phyloP scores from a whole-genome alignment of 2,113 vertebrate species.

The Rhadina sibilatrix region DNA sequence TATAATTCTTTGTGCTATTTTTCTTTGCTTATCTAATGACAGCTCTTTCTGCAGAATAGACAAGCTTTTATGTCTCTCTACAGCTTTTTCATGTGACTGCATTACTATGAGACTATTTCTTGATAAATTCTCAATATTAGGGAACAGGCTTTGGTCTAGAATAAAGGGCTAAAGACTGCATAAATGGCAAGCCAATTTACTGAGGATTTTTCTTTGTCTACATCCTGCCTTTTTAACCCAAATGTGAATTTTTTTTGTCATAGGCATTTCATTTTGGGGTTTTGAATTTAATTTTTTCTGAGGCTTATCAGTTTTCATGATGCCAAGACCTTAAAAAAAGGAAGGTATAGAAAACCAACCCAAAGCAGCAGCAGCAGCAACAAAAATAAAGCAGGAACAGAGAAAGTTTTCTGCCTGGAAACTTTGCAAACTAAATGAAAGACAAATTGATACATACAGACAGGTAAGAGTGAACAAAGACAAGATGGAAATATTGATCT shows the following conservation, averaged over 20 bases:
- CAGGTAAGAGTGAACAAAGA: background rate
- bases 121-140: constrained; percentile 23
- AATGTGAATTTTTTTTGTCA: background rate
- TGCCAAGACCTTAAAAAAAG: background rate
- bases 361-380: background rate
- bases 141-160: background rate
- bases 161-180: background rate
- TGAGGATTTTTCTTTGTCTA: constrained; percentile 7
- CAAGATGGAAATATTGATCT: background rate
- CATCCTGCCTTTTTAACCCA: background rate
- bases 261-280: background rate
- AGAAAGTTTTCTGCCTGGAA: background rate
- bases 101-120: constrained; percentile 20
- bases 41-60: constrained; percentile 34
- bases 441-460: background rate
- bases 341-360: background rate
- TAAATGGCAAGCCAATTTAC: constrained; percentile 22
- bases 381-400: background rate
- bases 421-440: background rate
- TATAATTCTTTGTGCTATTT: constrained; percentile 59
- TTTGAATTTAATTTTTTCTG: background rate
- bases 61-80: constrained; percentile 52
- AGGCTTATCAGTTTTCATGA: background rate
- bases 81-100: constrained; percentile 19
- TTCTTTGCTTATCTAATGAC: constrained; percentile 64